Base-by-base conservation (phyloP, 2,113 vertebrate species). In the Planiliza haematocheilus region DNA sequence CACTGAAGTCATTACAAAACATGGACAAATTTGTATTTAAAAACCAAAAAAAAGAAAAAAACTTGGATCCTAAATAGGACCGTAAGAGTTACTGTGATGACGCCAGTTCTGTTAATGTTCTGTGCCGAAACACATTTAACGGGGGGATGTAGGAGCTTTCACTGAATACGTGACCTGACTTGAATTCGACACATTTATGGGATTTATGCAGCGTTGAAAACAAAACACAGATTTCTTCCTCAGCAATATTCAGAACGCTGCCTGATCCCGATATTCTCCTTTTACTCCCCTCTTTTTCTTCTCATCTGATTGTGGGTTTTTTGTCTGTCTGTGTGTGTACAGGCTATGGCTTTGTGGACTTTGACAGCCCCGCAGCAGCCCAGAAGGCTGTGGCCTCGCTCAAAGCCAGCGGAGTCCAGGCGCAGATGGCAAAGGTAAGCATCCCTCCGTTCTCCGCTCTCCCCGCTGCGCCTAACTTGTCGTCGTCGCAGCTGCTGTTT, bases 341-440 rank as follows among this genome's bases (percentile, higher is more conserved):
- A 99, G 97, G 98, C 81, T 99, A 99, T 41, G 98, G 97, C 82
- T 99, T 99, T 93, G 98, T 99, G 93, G 98, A 99, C 94, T 99
- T 99, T 82, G 98, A 99, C 95, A 99, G 96, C 91, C 97, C 97
- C 0, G 96, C 98, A 77, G 98, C 97, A n/a, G 98, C 98, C 73
- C 98, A 99, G 94, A 99, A 99, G 92, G 98, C 98, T 10, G 98
- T 99, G 88, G 95, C 96, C 9, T 98, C 98, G 50, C 96, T 99
- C 78, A 99, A 99, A 93, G 98, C 98, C 88, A 99, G 96, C 77
- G 98, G 98, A 0, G 98, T 99, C 50, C 98, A 99, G 93, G 98
- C 98, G 0, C 98, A 99, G 94, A 99, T 99, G 98, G 98, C 98
- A 83, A 99, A 99, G 96, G 98, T 99, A 96, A 92, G 90, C 65